phyloP scores from a whole-genome alignment of 2,888 invertebrate species.

The Anagyrus pseudococci region DNA sequence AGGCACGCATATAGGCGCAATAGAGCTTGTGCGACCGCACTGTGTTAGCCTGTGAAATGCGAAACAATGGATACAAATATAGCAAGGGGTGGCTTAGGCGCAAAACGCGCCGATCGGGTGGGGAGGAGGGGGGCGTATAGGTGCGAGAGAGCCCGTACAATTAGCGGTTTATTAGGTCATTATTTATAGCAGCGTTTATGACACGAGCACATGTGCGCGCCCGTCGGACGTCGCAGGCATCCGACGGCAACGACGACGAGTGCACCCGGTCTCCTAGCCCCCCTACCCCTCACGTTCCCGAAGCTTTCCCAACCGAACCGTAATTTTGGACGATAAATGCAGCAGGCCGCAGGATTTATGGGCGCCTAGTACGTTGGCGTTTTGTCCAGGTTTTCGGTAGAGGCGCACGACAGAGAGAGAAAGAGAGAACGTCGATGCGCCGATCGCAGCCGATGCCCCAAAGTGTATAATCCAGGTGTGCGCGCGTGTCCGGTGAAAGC shows the following conservation, averaged over 20 bases:
- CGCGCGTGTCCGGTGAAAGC: too few species aligned
- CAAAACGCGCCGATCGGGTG: too few species aligned
- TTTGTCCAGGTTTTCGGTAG: too few species aligned
- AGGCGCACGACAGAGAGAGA: too few species aligned
- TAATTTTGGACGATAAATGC: conserved; percentile 10
- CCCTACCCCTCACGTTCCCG: background rate
- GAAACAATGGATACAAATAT: conserved; percentile 23
- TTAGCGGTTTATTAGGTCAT: conserved; percentile 30
- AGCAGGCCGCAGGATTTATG: background rate
- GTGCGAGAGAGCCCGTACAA: conserved; percentile 6
- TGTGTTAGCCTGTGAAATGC: conserved; percentile 6
- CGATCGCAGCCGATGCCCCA: too few species aligned
- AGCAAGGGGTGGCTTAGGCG: too few species aligned
- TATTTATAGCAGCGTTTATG: conserved; percentile 23
- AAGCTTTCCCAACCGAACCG: too few species aligned
- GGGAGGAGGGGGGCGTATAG: too few species aligned
- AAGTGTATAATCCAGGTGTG: too few species aligned
- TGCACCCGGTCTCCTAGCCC: background rate
- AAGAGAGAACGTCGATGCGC: too few species aligned
- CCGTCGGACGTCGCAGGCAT: conserved; percentile 1
- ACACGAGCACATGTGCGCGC: background rate
- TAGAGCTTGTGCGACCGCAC: background rate
- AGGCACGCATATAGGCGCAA: too few species aligned
- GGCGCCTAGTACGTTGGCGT: too few species aligned
- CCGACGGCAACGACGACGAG: background rate